Conservation (phyloP, 2,113 vertebrate genomes). For the Rostratula benghalensis region DNA sequence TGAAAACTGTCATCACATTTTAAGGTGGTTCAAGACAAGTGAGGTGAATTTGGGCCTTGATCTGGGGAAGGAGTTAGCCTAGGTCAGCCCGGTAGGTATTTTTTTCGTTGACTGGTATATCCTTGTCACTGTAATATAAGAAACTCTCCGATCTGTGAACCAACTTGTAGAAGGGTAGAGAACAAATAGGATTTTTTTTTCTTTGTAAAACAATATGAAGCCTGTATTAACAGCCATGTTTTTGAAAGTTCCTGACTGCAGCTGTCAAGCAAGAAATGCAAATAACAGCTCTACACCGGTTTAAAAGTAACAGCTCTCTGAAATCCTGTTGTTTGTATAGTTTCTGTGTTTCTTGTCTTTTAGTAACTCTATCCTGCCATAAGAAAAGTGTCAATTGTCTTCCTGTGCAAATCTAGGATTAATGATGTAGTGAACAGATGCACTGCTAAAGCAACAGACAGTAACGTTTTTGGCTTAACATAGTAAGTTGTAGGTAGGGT, state of each 20-base stretch:
- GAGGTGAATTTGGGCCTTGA: not conserved
- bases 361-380: not conserved
- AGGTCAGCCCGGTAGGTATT: not conserved
- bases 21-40: not conserved
- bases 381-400: conserved; percentile 33
- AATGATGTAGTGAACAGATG: conserved; percentile 32
- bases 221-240: not conserved
- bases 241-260: not conserved
- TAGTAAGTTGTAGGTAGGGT: not conserved
- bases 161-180: not conserved
- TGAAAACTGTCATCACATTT: not conserved
- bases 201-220: not conserved
- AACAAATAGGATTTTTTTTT: not conserved
- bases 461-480: not conserved
- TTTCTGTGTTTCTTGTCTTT: conserved; percentile 2
- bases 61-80: not conserved
- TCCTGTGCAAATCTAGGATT: conserved; percentile 16
- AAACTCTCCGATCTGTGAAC: not conserved
- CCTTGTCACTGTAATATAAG: not conserved
- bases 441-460: not conserved
- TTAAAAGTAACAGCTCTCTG: conserved; percentile 31
- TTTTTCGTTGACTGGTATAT: not conserved
- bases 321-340: not conserved
- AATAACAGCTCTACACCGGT: not conserved
- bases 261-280: conserved; percentile 34